A percentile compares a stretch with the other conserved stretches of the same genome.
Evolutionary conservation across 2,888 invertebrate species (phyloP).

Genomic region (Drosophila anomalipes): DNA sequence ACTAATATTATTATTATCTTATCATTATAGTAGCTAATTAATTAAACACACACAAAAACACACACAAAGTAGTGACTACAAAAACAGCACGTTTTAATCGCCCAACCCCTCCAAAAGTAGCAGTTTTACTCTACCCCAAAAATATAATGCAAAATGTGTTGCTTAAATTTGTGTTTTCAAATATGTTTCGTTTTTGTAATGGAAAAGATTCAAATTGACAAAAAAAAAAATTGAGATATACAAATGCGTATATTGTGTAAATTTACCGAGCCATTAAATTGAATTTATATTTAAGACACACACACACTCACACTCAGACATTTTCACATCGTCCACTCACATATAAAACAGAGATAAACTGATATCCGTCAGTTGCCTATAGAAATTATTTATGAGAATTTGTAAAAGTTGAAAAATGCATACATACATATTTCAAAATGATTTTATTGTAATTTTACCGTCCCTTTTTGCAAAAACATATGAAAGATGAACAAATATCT

Average conservation of each 20-base stretch:
- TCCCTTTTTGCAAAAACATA: constrained; percentile 82
- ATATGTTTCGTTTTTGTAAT: constrained; percentile 60
- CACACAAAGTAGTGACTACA: constrained; percentile 47
- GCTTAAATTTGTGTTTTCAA: constrained; percentile 55
- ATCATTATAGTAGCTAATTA: constrained; percentile 72
- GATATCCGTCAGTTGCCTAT: constrained; percentile 50
- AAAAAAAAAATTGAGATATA: constrained; percentile 58
- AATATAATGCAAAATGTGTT: constrained; percentile 31
- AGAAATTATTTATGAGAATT: constrained; percentile 61
- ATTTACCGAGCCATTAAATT: constrained; percentile 85
- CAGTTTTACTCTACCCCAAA: constrained; percentile 35
- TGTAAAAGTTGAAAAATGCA: constrained; percentile 30
- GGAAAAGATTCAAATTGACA: constrained; percentile 43
- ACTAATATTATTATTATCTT: constrained; percentile 59
- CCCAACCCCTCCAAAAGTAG: constrained; percentile 25
- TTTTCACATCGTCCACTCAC: constrained; percentile 61
- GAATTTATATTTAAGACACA: constrained; percentile 82
- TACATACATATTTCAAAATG: constrained; percentile 73
- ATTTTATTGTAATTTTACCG: constrained; percentile 85
- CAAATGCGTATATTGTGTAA: constrained; percentile 75
- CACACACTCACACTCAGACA: constrained; percentile 56
- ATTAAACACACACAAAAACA: constrained; percentile 36
- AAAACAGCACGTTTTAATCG: constrained; percentile 54
- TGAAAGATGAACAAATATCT: constrained; percentile 49
- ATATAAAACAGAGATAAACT: constrained; percentile 49